Evolutionary conservation across 2,888 invertebrate genomes (phyloP).

Genomic region (Therioaphis trifolii): DNA sequence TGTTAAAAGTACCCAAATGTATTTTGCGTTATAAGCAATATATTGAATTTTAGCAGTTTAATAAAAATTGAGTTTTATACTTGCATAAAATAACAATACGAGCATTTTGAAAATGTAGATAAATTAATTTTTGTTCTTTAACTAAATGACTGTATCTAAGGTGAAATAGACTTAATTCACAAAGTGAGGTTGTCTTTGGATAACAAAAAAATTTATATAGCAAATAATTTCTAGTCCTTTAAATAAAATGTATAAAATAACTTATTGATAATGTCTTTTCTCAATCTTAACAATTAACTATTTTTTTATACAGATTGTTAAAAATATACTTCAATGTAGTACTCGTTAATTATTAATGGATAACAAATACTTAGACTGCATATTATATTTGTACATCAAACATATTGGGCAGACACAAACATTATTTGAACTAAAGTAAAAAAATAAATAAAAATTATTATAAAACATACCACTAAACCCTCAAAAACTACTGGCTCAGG

Average conservation of each 20-base stretch:
- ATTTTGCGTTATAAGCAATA: background rate
- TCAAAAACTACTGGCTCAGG: slow-evolving; percentile 40
- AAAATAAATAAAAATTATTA: background rate
- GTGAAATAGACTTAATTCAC: slow-evolving; percentile 23
- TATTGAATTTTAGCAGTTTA: too few relatives aligned
- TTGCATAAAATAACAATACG: too few relatives aligned
- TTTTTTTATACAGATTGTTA: too few relatives aligned
- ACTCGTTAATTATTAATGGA: too few relatives aligned
- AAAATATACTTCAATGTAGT: too few relatives aligned
- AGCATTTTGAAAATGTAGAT: background rate
- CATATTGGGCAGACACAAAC: too few relatives aligned
- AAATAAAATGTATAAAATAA: slow-evolving; percentile 31
- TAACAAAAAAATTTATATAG: slow-evolving; percentile 49
- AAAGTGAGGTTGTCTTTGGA: slow-evolving; percentile 39
- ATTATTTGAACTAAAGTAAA: too few relatives aligned
- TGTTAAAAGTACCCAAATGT: slow-evolving; percentile 29
- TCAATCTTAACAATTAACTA: too few relatives aligned
- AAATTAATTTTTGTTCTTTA: background rate
- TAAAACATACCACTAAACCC: slow-evolving; percentile 7
- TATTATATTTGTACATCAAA: too few relatives aligned
- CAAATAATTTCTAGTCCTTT: slow-evolving; percentile 36
- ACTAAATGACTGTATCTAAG: slow-evolving; percentile 1
- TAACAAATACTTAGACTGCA: too few relatives aligned
- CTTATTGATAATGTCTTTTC: too few relatives aligned
- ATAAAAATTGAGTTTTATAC: background rate